phyloP scores from a whole-genome alignment of 1,140 invertebrate genomes.

The Drosophila simulans region DNA sequence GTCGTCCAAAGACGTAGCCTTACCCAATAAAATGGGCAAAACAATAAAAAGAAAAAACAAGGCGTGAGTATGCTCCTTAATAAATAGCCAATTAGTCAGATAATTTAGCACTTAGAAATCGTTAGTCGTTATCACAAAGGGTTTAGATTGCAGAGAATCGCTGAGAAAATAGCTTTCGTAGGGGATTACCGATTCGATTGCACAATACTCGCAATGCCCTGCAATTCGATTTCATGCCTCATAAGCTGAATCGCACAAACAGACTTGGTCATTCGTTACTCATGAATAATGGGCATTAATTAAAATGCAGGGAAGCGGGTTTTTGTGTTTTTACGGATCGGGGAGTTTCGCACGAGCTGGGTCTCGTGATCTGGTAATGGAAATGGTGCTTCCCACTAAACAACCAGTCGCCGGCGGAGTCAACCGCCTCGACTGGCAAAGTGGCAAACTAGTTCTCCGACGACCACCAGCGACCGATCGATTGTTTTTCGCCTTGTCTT shows the following conservation, averaged over 20 bases:
- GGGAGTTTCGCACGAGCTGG: constrained; percentile 65
- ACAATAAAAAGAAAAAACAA: constrained; percentile 11
- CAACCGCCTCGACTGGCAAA: constrained; percentile 19
- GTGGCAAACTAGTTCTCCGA: constrained; percentile 42
- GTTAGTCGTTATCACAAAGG: constrained; percentile 14
- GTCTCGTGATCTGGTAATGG: constrained; percentile 63
- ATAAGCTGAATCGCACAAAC: constrained; percentile 37
- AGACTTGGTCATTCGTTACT: constrained; percentile 41
- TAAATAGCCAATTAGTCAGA: constrained; percentile 52
- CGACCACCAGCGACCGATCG: constrained; percentile 1
- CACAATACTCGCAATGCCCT: constrained; percentile 22
- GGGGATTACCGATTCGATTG: constrained; percentile 6
- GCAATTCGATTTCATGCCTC: constrained; percentile 46
- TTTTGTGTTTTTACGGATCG: neutral
- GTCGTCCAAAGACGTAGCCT: constrained; percentile 13
- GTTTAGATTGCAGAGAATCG: constrained; percentile 9
- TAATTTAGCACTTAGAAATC: constrained; percentile 25
- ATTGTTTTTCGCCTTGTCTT: constrained; percentile 29
- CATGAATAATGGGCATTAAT: constrained; percentile 58
- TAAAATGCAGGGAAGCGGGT: constrained; percentile 20
- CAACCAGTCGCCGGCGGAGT: constrained; percentile 41
- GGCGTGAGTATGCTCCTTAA: constrained; percentile 33
- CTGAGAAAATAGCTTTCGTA: neutral
- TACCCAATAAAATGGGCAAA: constrained; percentile 29
- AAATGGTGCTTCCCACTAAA: constrained; percentile 57